Evolutionary conservation across 2,888 invertebrate genomes (phyloP).

Genomic region (Panzeria rudis): DNA sequence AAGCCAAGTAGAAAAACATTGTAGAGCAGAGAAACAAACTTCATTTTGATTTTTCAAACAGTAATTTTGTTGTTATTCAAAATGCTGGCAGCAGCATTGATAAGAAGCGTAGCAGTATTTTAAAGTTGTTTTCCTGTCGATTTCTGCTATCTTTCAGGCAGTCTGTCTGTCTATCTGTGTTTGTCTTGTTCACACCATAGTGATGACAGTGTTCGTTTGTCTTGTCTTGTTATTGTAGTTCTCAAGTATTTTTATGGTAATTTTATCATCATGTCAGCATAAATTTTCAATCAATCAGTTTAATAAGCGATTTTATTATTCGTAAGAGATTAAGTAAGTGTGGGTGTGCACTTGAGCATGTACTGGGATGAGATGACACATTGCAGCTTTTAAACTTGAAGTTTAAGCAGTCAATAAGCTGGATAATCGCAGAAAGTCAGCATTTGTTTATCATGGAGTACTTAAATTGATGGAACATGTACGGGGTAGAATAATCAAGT

Average conservation of each 20-base stretch:
- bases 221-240: conserved; percentile 29
- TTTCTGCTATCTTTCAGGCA: neutral
- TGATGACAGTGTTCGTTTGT: conserved; percentile 32
- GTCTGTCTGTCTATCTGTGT: conserved; percentile 1
- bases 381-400: conserved; percentile 21
- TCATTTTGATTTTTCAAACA: conserved; percentile 23
- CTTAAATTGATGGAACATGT: neutral
- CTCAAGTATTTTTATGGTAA: conserved; percentile 66
- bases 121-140: neutral
- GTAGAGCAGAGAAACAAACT: conserved; percentile 29
- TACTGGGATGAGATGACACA: neutral
- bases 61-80: conserved; percentile 17
- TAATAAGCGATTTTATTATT: conserved; percentile 45
- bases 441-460: neutral
- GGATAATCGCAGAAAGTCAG: conserved; percentile 7
- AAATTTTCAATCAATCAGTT: conserved; percentile 73
- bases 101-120: conserved; percentile 8
- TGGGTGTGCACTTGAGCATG: neutral
- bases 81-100: conserved; percentile 30
- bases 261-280: conserved; percentile 71
- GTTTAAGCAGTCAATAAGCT: conserved; percentile 40
- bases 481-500: neutral
- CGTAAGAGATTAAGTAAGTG: neutral
- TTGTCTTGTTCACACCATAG: conserved; percentile 15
- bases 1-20: neutral